Conservation (phyloP, 2,113 vertebrate genomes). For the Chamaetylas fuelleborni region DNA sequence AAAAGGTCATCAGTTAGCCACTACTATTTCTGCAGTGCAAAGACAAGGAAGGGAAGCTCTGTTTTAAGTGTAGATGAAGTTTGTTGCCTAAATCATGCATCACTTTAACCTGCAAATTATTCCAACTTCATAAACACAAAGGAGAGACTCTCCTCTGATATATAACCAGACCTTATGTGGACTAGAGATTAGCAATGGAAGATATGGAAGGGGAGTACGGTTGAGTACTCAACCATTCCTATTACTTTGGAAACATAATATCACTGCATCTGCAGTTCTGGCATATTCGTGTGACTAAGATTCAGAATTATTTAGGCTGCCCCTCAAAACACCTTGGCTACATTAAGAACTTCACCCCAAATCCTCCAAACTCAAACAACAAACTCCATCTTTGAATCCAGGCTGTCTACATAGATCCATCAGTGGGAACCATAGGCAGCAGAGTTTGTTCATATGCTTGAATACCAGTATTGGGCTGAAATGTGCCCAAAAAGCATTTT, state of each 20-base stretch:
- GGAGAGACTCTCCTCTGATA: neutral
- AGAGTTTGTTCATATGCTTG: neutral
- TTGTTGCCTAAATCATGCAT: neutral
- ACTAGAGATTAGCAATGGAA: neutral
- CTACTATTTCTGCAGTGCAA: neutral
- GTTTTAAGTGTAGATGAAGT: neutral
- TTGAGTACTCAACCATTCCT: neutral
- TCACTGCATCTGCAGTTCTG: conserved; percentile 1
- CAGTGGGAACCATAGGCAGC: neutral
- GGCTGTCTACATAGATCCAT: neutral
- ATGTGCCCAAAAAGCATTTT: fast-evolving
- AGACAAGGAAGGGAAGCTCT: neutral
- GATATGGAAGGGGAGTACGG: neutral
- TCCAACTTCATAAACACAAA: neutral
- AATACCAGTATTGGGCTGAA: neutral
- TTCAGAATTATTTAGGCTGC: neutral
- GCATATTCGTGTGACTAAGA: neutral
- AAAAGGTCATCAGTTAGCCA: neutral
- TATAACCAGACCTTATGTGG: neutral
- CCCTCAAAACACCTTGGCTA: neutral
- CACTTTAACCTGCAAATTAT: neutral
- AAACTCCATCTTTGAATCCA: neutral
- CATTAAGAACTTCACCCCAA: neutral
- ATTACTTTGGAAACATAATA: conserved; percentile 3
- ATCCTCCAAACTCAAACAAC: neutral